These are phyloP conservation scores for Pseudomugil gertrudae DNA, from an alignment of 2,797 vertebrate species.

Conservation along the genomic window DNA sequence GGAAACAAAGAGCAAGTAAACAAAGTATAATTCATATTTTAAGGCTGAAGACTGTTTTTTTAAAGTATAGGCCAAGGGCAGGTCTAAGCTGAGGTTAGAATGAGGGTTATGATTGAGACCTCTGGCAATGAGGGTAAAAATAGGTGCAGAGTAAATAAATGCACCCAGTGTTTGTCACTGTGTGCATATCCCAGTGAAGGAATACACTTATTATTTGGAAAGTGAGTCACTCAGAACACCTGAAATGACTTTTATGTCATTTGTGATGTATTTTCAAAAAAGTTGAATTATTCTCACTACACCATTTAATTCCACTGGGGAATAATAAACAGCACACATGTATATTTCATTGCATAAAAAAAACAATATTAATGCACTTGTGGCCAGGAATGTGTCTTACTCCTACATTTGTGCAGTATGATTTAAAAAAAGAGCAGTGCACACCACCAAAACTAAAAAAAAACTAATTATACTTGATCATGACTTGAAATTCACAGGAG, in stretches of 20 bases:
- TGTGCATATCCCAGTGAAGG: not conserved
- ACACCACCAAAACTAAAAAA: not conserved
- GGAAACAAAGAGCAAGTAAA: constrained; percentile 11
- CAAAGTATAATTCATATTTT: constrained; percentile 9
- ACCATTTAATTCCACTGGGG: not conserved
- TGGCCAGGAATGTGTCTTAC: constrained; percentile 10
- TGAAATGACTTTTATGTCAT: constrained; percentile 9
- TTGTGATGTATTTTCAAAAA: constrained; percentile 6
- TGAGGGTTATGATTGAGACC: constrained; percentile 4
- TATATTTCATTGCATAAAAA: constrained; percentile 21
- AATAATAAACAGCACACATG: not conserved
- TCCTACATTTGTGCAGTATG: constrained; percentile 4
- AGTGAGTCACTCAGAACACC: constrained; percentile 14
- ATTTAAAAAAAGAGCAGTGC: not conserved
- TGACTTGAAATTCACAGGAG: constrained; percentile 21
- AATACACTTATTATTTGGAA: not conserved
- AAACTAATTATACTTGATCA: constrained; percentile 24
- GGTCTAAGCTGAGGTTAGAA: not conserved
- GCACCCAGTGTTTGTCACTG: not conserved
- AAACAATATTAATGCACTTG: constrained; percentile 3
- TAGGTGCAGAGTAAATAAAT: constrained; percentile 1
- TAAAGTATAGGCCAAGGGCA: not conserved
- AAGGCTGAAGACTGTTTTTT: constrained; percentile 1
- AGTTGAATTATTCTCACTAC: not conserved
- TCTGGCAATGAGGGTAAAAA: not conserved